Conservation (phyloP, 2,888 invertebrate genomes). For the Agonum fuliginosum region DNA sequence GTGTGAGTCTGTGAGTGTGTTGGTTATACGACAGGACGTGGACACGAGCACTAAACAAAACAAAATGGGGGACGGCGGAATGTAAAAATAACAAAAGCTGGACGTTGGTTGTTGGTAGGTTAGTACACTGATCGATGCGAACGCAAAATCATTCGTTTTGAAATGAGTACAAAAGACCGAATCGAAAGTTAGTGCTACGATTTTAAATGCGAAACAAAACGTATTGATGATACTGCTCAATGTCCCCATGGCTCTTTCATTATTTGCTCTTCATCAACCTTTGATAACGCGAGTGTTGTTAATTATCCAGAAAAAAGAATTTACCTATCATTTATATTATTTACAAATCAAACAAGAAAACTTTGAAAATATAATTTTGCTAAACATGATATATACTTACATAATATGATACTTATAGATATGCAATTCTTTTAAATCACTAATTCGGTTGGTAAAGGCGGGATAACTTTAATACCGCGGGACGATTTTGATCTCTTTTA, state of each 20-base stretch:
- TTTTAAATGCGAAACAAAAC: constrained; percentile 37
- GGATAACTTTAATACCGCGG: no score
- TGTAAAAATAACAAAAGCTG: constrained; percentile 41
- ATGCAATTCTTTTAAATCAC: no score
- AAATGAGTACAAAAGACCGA: constrained; percentile 17
- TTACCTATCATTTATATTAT: no score
- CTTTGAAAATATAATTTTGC: no score
- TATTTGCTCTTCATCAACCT: background rate
- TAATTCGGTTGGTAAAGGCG: no score
- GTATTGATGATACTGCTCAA: constrained; percentile 15
- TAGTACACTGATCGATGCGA: background rate
- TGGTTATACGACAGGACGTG: constrained; percentile 24
- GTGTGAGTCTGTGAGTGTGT: background rate
- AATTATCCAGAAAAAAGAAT: background rate
- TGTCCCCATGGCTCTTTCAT: background rate
- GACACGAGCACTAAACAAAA: constrained; percentile 36
- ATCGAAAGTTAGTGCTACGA: constrained; percentile 23
- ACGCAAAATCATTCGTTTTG: constrained; percentile 17
- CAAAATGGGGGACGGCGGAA: constrained; percentile 31
- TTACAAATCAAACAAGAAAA: no score
- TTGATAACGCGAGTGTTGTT: background rate
- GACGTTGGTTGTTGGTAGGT: no score
- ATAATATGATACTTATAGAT: no score
- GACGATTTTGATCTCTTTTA: no score
- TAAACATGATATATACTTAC: no score